Evolutionary conservation across 2,113 vertebrate species (phyloP).

Genomic region (Paramisgurnus dabryanus): DNA sequence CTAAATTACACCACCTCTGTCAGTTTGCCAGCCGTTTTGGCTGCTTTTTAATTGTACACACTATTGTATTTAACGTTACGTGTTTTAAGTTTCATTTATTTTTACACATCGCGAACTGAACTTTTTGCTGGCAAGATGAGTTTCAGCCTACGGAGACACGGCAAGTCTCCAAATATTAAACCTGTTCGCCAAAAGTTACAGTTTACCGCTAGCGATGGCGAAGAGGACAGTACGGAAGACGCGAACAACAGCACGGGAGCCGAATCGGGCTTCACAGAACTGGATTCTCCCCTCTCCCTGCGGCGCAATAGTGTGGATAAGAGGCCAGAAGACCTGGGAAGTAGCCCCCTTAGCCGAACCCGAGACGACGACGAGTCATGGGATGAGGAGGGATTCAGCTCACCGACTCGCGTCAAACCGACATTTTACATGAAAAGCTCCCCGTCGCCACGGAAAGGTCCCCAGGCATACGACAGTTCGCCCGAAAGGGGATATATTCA

Average conservation of each 20-base stretch:
- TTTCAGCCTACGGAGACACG: constrained; percentile 68
- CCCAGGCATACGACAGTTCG: constrained; percentile 66
- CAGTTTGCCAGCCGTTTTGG: constrained; percentile 27
- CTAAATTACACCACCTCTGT: neutral
- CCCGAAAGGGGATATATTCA: constrained; percentile 58
- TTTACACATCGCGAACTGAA: neutral
- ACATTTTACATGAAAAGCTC: constrained; percentile 74
- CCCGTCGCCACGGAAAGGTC: constrained; percentile 75
- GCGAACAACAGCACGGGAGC: constrained; percentile 89
- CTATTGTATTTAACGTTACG: neutral
- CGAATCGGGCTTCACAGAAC: constrained; percentile 92
- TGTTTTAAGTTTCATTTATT: neutral
- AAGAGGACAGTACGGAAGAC: constrained; percentile 85
- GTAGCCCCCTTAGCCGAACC: constrained; percentile 67
- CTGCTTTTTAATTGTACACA: neutral
- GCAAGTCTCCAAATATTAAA: constrained; percentile 64
- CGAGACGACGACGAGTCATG: constrained; percentile 84
- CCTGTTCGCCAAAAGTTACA: constrained; percentile 83
- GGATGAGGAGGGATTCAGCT: constrained; percentile 83
- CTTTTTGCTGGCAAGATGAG: constrained; percentile 66
- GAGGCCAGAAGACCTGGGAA: constrained; percentile 63
- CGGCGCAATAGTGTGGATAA: constrained; percentile 67
- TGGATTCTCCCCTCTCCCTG: constrained; percentile 82
- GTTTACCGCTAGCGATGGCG: constrained; percentile 84
- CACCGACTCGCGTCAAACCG: constrained; percentile 78